Base-by-base conservation (phyloP, 2,113 vertebrate genomes). In the Phrynosoma platyrhinos region DNA sequence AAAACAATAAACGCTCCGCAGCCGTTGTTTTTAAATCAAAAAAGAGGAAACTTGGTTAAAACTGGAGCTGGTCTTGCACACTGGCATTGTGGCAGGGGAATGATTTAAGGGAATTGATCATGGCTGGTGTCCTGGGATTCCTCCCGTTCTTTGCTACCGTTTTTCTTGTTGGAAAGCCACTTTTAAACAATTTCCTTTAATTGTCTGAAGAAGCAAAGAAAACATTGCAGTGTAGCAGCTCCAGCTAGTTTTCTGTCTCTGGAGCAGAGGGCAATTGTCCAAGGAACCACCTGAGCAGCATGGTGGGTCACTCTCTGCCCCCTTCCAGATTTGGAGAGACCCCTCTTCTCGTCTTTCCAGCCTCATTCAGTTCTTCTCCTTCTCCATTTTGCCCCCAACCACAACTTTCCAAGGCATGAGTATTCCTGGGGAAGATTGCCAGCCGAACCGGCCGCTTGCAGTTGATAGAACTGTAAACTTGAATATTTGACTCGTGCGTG, bases 401-500 rank as follows among this genome's bases (percentile, higher is more conserved):
- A 47, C 47, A 47, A 47, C 47, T 47, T 47, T 47, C 47, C 47
- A 47, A 47, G 47, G 47, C 47, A 47, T 47, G 47, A 47, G 47
- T 47, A 47, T 5, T 7, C 47, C 4, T 5, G 47, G 47, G 47
- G 7, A 7, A 47, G 47, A 47, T 4, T 47, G 7, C 47, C 47
- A 47, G 47, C 47, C 47, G 47, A 47, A 47, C 5, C 52, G 36
- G 9, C 64, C 84, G 40, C 83, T 91, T 93, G 90, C 84, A 69
- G 90, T 84, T 2, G 0, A 86, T 91, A 86, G 79, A 88, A 79
- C 25, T 88, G 55, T 83, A 74, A 42, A 89, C 25, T 88, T 91
- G 1, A 91, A 79, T 92, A 92, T 87, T 89, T 74, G 9, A 16
- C 55, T 27, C 91, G 36, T 88, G 36, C 4, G 47, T 83, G 9